phyloP scores from a whole-genome alignment of 2,113 vertebrate species.

The Promerops cafer region DNA sequence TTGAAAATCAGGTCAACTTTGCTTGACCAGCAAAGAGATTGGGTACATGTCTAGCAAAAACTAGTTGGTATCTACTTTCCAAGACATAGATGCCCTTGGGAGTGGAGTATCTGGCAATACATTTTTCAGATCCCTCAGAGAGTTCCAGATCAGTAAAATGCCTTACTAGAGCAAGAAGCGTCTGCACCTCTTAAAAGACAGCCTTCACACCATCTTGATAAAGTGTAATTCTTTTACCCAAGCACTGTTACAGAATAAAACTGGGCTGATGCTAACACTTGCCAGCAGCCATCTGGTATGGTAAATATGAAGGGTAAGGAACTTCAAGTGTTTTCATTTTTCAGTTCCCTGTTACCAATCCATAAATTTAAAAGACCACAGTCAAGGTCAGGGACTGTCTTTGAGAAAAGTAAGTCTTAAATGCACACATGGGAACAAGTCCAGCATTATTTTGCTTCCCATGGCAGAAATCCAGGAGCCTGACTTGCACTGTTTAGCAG shows the following conservation, averaged over 20 bases:
- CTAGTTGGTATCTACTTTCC: background rate
- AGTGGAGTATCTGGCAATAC: background rate
- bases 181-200: background rate
- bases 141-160: background rate
- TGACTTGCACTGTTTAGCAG: background rate
- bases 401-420: slow-evolving; percentile 8
- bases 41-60: background rate
- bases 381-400: slow-evolving; percentile 34
- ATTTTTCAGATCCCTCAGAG: background rate
- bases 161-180: background rate
- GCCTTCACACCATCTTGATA: background rate
- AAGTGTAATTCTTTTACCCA: background rate
- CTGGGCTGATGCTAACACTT: background rate
- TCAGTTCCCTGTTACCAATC: background rate
- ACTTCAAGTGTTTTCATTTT: slow-evolving; percentile 25
- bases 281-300: background rate
- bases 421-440: background rate
- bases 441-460: background rate
- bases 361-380: slow-evolving; percentile 2
- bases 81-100: background rate
- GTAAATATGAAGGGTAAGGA: background rate
- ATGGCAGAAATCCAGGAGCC: background rate
- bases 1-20: background rate
- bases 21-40: background rate
- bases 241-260: background rate